Evolutionary conservation across 1,140 invertebrate species (phyloP).

Genomic region (Diachasmimorpha longicaudata): DNA sequence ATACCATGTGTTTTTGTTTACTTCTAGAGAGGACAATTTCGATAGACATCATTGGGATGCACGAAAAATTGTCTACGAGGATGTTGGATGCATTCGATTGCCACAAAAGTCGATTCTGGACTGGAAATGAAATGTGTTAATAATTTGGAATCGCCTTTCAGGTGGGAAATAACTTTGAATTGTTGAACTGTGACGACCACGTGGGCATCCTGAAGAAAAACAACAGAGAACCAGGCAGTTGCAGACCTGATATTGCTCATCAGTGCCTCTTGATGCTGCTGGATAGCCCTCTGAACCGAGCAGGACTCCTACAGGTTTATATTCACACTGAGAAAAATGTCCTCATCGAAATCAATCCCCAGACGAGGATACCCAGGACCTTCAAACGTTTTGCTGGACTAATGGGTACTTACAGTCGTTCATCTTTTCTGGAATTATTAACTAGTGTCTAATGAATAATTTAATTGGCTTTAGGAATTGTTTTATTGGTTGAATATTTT

Average conservation of each 20-base stretch:
- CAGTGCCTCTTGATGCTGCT: conserved; percentile 96
- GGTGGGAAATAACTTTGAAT: conserved; percentile 86
- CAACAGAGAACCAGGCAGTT: conserved; percentile 81
- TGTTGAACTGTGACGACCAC: conserved; percentile 96
- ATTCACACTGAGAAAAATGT: conserved; percentile 97
- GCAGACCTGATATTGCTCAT: conserved; percentile 93
- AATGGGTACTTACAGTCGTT: conserved; percentile 76
- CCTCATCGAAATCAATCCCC: conserved; percentile 97
- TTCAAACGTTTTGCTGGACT: conserved; percentile 98
- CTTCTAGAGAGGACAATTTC: neutral
- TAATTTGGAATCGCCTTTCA: conserved; percentile 53
- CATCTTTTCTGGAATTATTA: neutral
- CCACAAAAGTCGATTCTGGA: neutral
- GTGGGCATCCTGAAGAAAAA: conserved; percentile 82
- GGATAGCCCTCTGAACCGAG: conserved; percentile 94
- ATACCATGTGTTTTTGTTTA: conserved; percentile 31
- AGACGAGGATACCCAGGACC: conserved; percentile 97
- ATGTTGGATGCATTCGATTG: no score
- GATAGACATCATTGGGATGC: no score
- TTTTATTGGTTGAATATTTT: no score
- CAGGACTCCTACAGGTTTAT: conserved; percentile 90
- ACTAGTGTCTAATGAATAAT: neutral
- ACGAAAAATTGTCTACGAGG: no score
- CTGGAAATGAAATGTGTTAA: neutral
- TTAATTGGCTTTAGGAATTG: conserved; percentile 11